These are phyloP conservation scores for Octopus sinensis DNA, from an alignment of 1,140 invertebrate genomes.

Conservation along the genomic window DNA sequence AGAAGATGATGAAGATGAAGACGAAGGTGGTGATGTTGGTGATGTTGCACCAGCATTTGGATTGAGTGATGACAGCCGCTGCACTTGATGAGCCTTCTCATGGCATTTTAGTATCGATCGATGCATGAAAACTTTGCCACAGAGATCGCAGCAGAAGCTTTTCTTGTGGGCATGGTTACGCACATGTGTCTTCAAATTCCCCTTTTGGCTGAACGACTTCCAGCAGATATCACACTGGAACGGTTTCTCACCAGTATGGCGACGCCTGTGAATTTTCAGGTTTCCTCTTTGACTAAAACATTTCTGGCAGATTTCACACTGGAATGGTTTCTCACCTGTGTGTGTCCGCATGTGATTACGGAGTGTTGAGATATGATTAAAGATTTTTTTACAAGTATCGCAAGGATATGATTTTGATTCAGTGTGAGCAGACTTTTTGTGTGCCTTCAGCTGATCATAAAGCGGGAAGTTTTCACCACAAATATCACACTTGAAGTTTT, in stretches of 20 bases:
- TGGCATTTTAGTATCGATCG: conserved; percentile 4
- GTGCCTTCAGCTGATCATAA: background rate
- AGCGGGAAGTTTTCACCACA: conserved; percentile 1
- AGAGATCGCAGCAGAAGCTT: conserved; percentile 5
- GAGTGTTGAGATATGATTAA: background rate
- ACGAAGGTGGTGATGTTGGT: background rate
- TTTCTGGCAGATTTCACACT: conserved; percentile 24
- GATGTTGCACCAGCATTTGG: background rate
- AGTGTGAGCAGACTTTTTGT: background rate
- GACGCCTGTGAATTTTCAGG: conserved; percentile 35
- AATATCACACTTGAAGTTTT: background rate
- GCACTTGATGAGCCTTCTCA: conserved; percentile 2
- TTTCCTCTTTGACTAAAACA: conserved; percentile 40
- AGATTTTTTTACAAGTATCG: background rate
- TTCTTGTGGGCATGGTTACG: conserved; percentile 5
- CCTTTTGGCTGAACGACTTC: conserved; percentile 27
- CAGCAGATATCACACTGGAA: conserved; percentile 29
- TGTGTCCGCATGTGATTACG: conserved; percentile 26
- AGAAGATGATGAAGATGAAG: background rate
- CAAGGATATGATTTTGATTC: background rate
- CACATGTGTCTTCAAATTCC: conserved; percentile 15
- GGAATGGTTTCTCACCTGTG: conserved; percentile 27
- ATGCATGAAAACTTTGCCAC: conserved; percentile 3
- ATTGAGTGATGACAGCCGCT: background rate
- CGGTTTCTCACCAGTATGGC: conserved; percentile 33